These are phyloP conservation scores for Dastarcus helophoroides DNA, from an alignment of 2,888 invertebrate genomes.

Conservation along the genomic window DNA sequence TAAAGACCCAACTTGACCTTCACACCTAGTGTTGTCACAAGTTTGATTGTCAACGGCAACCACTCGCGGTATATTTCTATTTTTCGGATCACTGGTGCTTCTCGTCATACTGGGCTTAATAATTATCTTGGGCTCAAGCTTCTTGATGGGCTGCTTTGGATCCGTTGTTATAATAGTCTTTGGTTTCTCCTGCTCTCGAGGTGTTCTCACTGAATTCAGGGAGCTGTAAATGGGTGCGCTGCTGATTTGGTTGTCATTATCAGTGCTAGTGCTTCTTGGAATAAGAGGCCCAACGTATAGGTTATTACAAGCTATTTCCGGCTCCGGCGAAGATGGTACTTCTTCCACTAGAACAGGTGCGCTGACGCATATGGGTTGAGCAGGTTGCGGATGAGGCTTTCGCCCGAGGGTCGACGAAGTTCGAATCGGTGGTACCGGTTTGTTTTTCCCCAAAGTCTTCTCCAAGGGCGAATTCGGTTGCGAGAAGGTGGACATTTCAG, in stretches of 20 bases:
- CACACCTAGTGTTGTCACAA: too few species aligned
- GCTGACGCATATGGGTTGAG: constrained; percentile 36
- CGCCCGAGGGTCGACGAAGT: constrained; percentile 56
- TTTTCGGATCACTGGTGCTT: constrained; percentile 23
- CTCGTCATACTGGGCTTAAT: constrained; percentile 45
- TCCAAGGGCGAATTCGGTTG: constrained; percentile 1
- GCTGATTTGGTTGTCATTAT: constrained; percentile 11
- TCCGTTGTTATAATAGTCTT: constrained; percentile 45
- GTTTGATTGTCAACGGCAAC: constrained; percentile 29
- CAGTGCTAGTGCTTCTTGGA: constrained; percentile 30
- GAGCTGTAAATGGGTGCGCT: constrained; percentile 8
- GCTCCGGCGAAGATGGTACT: constrained; percentile 37
- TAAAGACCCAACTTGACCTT: too few species aligned
- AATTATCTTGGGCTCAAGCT: constrained; percentile 47
- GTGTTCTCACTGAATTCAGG: constrained; percentile 9
- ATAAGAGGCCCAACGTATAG: constrained; percentile 45
- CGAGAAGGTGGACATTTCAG: constrained; percentile 20
- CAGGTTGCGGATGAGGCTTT: constrained; percentile 26
- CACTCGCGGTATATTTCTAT: constrained; percentile 40
- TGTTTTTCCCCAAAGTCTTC: constrained; percentile 37
- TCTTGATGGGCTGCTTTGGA: constrained; percentile 33
- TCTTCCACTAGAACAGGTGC: constrained; percentile 41
- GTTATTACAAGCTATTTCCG: constrained; percentile 42
- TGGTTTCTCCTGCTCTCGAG: constrained; percentile 12
- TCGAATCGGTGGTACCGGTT: constrained; percentile 67